Base-by-base conservation (phyloP, 2,888 invertebrate genomes). In the Patella depressa region DNA sequence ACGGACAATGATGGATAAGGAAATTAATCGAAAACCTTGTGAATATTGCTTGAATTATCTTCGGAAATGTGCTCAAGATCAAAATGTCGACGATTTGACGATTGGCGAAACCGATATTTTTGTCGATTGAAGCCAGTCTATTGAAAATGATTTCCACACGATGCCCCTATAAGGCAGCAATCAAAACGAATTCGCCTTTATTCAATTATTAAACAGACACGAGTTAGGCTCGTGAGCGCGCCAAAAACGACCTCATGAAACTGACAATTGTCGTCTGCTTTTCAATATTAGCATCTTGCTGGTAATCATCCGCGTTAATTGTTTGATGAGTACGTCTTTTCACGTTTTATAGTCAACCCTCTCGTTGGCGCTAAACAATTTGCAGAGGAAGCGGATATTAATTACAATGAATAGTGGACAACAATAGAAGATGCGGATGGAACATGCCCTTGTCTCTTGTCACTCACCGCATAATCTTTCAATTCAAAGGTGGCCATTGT, bases 41-140 rank as follows among this genome's bases (percentile, higher is more conserved):
- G 74, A 74, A 74, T 59, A 74, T 74, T 74, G 73, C 73, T 57
- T 54, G 57, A 73, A 73, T 73, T 57, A 73, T 73, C 73, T 73
- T 73, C 73, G 73, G 53, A 73, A 73, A 53, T 73, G 54, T 73
- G 73, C 54, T 57, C 57, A 73, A 73, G 73, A 73, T 73, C 55
- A 73, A 73, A 73, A 73, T 73, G 73, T 73, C 73, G 57, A 57
- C 55, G 57, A 73, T 73, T 73, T 17, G 53, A 29, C 73, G 54
- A 55, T 57, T 53, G 57, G 53, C 57, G 55, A 29, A 57, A 55
- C 73, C 57, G 73, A 54, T 57, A 55, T 54, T 69, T 53, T 75
- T 69, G 70, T 70, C 53, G 69, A 29, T 19, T 53, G 75, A 75
- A 75, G 75, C 75, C 69, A 75, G 69, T 75, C 70, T 70, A 70